These are phyloP conservation scores for Fopius arisanus DNA, from an alignment of 1,140 invertebrate genomes.

Conservation along the genomic window DNA sequence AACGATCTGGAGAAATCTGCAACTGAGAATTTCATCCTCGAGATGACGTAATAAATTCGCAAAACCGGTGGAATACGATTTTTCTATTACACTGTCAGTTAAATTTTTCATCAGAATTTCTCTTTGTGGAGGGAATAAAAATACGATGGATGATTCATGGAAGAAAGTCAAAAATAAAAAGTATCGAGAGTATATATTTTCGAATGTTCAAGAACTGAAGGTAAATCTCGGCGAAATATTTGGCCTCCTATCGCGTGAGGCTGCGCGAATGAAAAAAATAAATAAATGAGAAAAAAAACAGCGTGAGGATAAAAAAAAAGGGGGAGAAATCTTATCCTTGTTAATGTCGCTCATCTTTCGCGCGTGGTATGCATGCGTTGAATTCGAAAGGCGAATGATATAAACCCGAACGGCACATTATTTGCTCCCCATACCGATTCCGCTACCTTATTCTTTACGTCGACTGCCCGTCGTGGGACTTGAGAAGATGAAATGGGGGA, in stretches of 20 bases:
- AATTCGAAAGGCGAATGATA: conserved; percentile 25
- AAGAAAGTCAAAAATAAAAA: background rate
- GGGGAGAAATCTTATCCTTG: conserved; percentile 27
- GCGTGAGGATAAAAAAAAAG: background rate
- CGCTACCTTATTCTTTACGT: conserved; percentile 23
- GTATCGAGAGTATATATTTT: background rate
- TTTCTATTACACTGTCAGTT: too few relatives aligned
- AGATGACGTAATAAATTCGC: too few relatives aligned
- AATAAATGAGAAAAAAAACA: background rate
- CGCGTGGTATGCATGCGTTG: conserved; percentile 21
- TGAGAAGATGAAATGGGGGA: background rate
- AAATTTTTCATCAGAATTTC: too few relatives aligned
- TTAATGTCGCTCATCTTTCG: conserved; percentile 35
- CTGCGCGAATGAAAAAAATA: background rate
- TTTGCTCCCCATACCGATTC: conserved; percentile 26
- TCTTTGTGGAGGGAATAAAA: too few relatives aligned
- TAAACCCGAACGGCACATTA: conserved; percentile 21
- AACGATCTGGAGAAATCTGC: too few relatives aligned
- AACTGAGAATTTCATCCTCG: too few relatives aligned
- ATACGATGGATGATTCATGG: background rate
- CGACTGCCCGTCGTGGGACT: background rate
- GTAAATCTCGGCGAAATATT: conserved; percentile 13
- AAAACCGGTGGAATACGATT: too few relatives aligned
- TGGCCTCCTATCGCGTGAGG: conserved; percentile 9
- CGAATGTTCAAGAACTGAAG: background rate